Conservation (phyloP, 2,113 vertebrate genomes). For the Cynocephalus volans region DNA sequence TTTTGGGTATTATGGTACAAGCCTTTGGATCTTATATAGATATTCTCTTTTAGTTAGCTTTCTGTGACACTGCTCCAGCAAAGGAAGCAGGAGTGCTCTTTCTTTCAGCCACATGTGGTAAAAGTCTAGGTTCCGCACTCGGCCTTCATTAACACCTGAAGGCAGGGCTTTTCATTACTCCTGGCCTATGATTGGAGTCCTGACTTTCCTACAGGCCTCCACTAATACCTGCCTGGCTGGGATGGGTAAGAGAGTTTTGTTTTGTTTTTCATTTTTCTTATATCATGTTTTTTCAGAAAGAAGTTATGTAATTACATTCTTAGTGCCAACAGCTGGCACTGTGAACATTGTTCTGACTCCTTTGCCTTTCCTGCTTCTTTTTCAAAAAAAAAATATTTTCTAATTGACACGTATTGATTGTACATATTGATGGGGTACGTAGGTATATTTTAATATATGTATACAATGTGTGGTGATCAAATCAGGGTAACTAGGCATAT, state of each 20-base stretch:
- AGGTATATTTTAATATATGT: too few species aligned
- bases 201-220: slow-evolving; percentile 18
- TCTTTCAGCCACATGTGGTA: background rate
- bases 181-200: background rate
- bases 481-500: too few species aligned
- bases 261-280: too few species aligned
- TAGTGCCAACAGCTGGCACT: too few species aligned
- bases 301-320: too few species aligned
- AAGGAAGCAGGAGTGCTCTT: background rate
- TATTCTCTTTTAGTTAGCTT: slow-evolving; percentile 38
- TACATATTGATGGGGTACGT: too few species aligned
- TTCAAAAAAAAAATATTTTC: too few species aligned
- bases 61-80: background rate
- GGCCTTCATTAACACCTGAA: background rate
- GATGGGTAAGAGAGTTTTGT: background rate
- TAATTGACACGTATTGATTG: too few species aligned
- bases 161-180: background rate
- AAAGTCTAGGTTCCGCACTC: background rate
- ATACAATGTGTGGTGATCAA: too few species aligned
- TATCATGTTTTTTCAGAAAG: too few species aligned
- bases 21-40: slow-evolving; percentile 39
- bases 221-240: background rate
- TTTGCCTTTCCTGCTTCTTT: too few species aligned
- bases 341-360: too few species aligned
- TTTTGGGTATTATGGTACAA: slow-evolving; percentile 3